A percentile compares a stretch with the other conserved stretches of the same genome.
These are phyloP conservation scores for Helicoverpa armigera DNA, from an alignment of 1,140 invertebrate genomes.

Conservation along the genomic window DNA sequence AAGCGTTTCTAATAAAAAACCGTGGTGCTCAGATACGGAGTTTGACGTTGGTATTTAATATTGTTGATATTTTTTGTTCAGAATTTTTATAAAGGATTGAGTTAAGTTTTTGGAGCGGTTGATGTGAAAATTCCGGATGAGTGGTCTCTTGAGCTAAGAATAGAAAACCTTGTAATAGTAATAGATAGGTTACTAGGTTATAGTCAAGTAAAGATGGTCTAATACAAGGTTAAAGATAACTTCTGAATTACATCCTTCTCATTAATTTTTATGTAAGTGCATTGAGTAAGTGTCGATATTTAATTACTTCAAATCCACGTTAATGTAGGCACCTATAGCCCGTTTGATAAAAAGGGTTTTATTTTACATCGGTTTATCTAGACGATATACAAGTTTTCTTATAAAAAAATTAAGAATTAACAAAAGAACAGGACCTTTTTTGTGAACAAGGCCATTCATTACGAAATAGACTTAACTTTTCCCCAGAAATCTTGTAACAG, in stretches of 20 bases:
- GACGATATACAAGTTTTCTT: background rate
- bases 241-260: background rate
- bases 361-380: background rate
- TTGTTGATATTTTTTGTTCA: constrained; percentile 31
- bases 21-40: constrained; percentile 8
- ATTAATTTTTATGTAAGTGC: background rate
- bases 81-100: constrained; percentile 6
- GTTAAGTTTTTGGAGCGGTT: constrained; percentile 28
- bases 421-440: background rate
- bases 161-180: background rate
- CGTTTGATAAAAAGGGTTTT: background rate
- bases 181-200: constrained; percentile 2
- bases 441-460: constrained; percentile 8
- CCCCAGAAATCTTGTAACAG: background rate
- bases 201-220: background rate
- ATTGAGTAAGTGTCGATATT: background rate
- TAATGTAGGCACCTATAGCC: no score
- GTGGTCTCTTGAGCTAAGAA: background rate
- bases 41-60: constrained; percentile 40
- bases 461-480: background rate
- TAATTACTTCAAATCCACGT: no score
- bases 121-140: constrained; percentile 38
- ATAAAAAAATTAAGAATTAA: background rate
- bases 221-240: background rate
- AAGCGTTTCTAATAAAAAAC: constrained; percentile 39